phyloP scores from a whole-genome alignment of 1,140 invertebrate genomes.

The Hylaeus anthracinus region DNA sequence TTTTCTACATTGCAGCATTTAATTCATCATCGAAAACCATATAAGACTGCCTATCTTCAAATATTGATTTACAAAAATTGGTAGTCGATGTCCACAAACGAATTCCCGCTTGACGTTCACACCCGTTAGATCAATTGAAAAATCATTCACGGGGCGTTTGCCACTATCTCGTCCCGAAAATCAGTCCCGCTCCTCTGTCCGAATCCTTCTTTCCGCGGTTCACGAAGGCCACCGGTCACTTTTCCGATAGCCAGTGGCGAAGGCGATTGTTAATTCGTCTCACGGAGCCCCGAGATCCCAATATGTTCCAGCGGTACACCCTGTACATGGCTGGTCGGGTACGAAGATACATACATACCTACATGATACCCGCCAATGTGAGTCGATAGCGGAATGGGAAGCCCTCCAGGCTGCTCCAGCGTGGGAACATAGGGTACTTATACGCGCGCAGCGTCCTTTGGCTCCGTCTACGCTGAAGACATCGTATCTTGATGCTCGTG shows the following conservation, averaged over 20 bases:
- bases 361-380: conserved; percentile 73
- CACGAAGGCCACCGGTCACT: neutral
- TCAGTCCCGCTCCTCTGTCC: neutral
- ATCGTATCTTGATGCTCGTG: conserved; percentile 49
- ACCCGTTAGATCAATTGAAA: neutral
- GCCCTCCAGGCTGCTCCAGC: conserved; percentile 76
- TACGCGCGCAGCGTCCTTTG: conserved; percentile 65
- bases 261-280: conserved; percentile 59
- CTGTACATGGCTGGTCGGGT: conserved; percentile 70
- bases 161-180: conserved; percentile 4
- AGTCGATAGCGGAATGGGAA: conserved; percentile 77
- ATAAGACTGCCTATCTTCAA: no score
- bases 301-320: conserved; percentile 73
- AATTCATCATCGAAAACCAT: no score
- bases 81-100: no score
- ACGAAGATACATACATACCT: conserved; percentile 72
- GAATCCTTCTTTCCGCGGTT: neutral
- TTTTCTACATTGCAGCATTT: no score
- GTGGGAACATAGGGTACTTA: conserved; percentile 77
- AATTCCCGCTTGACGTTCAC: no score
- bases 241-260: conserved; percentile 7
- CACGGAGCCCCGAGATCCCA: conserved; percentile 58
- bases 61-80: no score
- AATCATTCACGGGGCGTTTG: neutral
- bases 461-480: conserved; percentile 60